Evolutionary conservation across 2,113 vertebrate genomes (phyloP).

Genomic region (Jaculus jaculus): DNA sequence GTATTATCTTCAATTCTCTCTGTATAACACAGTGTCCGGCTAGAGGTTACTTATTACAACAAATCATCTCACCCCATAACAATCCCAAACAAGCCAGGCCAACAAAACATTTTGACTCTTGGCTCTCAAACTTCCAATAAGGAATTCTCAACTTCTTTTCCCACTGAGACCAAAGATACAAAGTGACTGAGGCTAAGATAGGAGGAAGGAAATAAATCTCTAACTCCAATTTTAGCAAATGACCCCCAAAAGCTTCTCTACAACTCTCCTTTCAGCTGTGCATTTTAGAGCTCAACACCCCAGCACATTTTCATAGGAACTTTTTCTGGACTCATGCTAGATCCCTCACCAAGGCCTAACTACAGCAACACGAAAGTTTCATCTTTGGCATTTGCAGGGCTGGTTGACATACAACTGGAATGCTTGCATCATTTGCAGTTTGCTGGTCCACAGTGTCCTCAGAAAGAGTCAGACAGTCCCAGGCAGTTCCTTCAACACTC

Average conservation of each 20-base stretch:
- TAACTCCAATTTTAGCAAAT: slow-evolving; percentile 43
- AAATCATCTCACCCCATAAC: not conserved
- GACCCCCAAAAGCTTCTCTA: not conserved
- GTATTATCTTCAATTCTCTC: not conserved
- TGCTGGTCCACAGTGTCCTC: slow-evolving; percentile 1
- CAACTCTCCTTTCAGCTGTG: not conserved
- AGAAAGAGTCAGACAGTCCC: slow-evolving; percentile 11
- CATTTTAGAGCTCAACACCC: not conserved
- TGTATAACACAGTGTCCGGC: not conserved
- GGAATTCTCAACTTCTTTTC: slow-evolving; percentile 38
- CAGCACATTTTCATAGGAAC: slow-evolving; percentile 7
- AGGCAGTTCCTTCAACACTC: slow-evolving; percentile 22
- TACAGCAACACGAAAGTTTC: not conserved
- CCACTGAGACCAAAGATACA: slow-evolving; percentile 54
- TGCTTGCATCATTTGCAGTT: not conserved
- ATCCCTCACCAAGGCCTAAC: not conserved
- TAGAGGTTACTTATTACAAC: not conserved
- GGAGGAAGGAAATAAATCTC: slow-evolving; percentile 64
- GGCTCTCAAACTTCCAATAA: slow-evolving; percentile 37
- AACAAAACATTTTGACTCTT: slow-evolving; percentile 31
- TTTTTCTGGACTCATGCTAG: not conserved
- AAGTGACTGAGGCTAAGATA: slow-evolving; percentile 9
- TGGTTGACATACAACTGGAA: not conserved
- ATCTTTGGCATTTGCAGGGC: not conserved
- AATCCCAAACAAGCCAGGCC: slow-evolving; percentile 28